Conservation (phyloP, 2,113 vertebrate genomes). For the Aphyosemion australe region DNA sequence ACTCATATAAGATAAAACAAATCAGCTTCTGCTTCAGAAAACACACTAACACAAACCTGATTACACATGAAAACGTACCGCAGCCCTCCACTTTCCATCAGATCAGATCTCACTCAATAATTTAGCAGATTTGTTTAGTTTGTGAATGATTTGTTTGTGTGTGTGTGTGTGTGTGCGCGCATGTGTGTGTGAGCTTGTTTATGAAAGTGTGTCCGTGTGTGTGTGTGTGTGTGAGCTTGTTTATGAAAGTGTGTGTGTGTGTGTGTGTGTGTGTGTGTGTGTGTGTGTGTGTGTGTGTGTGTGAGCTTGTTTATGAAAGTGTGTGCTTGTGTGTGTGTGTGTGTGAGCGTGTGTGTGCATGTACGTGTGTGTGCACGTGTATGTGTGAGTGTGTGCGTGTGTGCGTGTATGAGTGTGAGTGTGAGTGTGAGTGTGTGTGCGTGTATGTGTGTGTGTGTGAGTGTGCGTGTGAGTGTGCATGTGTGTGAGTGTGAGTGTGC, state of each 20-base stretch:
- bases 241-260: slow-evolving; percentile 56
- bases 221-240: slow-evolving; percentile 47
- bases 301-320: slow-evolving; percentile 47
- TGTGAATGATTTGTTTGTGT: background rate
- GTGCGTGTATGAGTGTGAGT: slow-evolving; percentile 48
- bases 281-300: background rate
- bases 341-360: slow-evolving; percentile 40
- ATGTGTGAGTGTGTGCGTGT: slow-evolving; percentile 5
- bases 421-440: slow-evolving; percentile 42
- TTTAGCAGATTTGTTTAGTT: slow-evolving; percentile 46
- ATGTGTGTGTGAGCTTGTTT: background rate
- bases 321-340: slow-evolving; percentile 62
- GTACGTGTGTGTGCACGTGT: background rate
- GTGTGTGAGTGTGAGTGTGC: slow-evolving; percentile 49
- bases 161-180: slow-evolving; percentile 29
- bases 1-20: slow-evolving; percentile 4
- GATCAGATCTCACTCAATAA: slow-evolving; percentile 43
- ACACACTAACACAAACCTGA: slow-evolving; percentile 37
- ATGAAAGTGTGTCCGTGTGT: slow-evolving; percentile 27
- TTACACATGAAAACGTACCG: slow-evolving; percentile 9
- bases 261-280: slow-evolving; percentile 26
- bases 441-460: background rate
- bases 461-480: background rate
- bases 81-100: slow-evolving; percentile 19
- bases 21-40: slow-evolving; percentile 1